Evolutionary conservation across 92 coral and sea anemone species (phyloP).

Genomic region (Porites rus): DNA sequence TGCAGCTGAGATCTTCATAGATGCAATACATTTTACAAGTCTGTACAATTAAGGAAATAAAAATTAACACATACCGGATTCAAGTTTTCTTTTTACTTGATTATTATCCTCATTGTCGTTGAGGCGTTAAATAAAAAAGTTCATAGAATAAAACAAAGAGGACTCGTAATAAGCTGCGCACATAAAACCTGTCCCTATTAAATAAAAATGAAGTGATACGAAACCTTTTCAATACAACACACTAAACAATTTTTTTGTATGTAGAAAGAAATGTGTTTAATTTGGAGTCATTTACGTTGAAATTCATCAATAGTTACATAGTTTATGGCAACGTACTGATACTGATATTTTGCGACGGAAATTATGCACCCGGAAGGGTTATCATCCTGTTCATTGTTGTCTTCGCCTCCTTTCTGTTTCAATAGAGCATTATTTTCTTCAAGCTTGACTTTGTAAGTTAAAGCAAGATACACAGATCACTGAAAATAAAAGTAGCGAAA

Average conservation of each 20-base stretch:
- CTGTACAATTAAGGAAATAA: slow-evolving; percentile 48
- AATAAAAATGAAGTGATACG: too few relatives aligned
- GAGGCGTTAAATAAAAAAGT: too few relatives aligned
- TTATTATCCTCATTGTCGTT: slow-evolving; percentile 40
- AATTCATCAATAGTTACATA: neutral
- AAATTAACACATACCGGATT: neutral
- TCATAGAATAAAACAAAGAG: too few relatives aligned
- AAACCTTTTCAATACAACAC: too few relatives aligned
- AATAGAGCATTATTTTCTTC: slow-evolving; percentile 59
- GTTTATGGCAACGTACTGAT: too few relatives aligned
- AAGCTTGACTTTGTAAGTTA: slow-evolving; percentile 58
- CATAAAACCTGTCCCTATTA: too few relatives aligned
- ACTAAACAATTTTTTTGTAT: too few relatives aligned
- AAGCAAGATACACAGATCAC: slow-evolving; percentile 75
- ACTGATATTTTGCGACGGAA: neutral
- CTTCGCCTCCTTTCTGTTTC: slow-evolving; percentile 55
- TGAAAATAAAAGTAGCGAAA: slow-evolving; percentile 48
- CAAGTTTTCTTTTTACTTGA: too few relatives aligned
- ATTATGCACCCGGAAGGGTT: slow-evolving; percentile 56
- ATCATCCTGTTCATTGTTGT: slow-evolving; percentile 38
- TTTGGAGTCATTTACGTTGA: too few relatives aligned
- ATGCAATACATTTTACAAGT: slow-evolving; percentile 75
- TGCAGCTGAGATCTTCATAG: slow-evolving; percentile 57
- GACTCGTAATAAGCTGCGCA: too few relatives aligned
- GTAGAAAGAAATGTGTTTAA: too few relatives aligned